Evolutionary conservation across 2,797 vertebrate genomes (phyloP).

Genomic region (Onychomys leucogaster): DNA sequence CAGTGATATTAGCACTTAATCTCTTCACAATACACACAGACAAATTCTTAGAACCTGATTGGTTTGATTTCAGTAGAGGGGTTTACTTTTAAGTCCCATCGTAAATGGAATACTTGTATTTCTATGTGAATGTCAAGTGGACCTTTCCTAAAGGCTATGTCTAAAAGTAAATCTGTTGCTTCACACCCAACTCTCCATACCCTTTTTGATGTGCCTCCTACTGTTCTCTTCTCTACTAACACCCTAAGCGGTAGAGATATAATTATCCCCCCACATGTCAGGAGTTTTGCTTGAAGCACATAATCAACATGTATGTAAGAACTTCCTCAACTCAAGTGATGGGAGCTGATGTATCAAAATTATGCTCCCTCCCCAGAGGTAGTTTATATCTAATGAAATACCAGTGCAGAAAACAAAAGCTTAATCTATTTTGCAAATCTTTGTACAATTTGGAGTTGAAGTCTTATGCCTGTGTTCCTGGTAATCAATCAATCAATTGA

Average conservation of each 20-base stretch:
- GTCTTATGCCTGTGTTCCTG: background rate
- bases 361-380: background rate
- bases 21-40: background rate
- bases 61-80: background rate
- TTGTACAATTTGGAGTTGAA: background rate
- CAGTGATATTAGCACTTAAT: background rate
- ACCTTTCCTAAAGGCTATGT: background rate
- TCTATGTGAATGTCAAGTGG: background rate
- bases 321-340: background rate
- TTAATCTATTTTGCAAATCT: background rate
- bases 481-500: background rate
- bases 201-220: background rate
- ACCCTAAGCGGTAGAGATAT: background rate
- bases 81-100: background rate
- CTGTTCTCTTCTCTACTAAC: background rate
- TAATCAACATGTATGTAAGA: background rate
- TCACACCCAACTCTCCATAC: background rate
- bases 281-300: background rate
- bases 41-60: background rate
- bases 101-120: background rate
- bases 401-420: background rate
- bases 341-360: background rate
- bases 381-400: background rate
- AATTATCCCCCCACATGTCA: background rate
- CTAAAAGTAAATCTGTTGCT: background rate